Evolutionary conservation across 1,140 invertebrate species (phyloP).

Genomic region (Ips nitidus): DNA sequence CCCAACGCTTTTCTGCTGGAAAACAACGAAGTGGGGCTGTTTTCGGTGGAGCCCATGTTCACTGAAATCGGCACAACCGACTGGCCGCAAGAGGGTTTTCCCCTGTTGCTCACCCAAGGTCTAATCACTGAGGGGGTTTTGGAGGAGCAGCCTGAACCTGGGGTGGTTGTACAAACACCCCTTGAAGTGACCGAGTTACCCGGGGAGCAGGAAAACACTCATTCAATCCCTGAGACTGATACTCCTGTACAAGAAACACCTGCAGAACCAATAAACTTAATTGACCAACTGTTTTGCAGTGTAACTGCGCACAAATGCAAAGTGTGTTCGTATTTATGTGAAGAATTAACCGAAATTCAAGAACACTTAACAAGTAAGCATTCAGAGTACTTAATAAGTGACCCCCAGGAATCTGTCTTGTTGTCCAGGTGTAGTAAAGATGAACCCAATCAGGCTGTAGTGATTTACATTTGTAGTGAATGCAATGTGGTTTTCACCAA

Average conservation of each 20-base stretch:
- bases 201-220: too few species aligned
- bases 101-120: conserved; percentile 39
- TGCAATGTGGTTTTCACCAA: conserved; percentile 39
- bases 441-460: background rate
- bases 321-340: conserved; percentile 40
- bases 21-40: conserved; percentile 38
- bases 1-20: conserved; percentile 41
- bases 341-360: conserved; percentile 37
- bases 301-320: conserved; percentile 43
- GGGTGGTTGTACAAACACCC: too few species aligned
- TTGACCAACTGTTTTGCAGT: conserved; percentile 20
- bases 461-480: conserved; percentile 41
- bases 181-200: too few species aligned
- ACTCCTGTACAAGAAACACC: too few species aligned
- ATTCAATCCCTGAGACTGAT: too few species aligned
- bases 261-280: too few species aligned
- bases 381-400: conserved; percentile 8
- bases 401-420: too few species aligned
- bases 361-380: conserved; percentile 36
- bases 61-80: conserved; percentile 41
- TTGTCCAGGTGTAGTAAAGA: background rate
- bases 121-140: conserved; percentile 37
- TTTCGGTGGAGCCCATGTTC: conserved; percentile 42
- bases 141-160: background rate
- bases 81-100: conserved; percentile 41